These are phyloP conservation scores for Schlechtendalia chinensis DNA, from an alignment of 1,140 invertebrate genomes.

Conservation along the genomic window DNA sequence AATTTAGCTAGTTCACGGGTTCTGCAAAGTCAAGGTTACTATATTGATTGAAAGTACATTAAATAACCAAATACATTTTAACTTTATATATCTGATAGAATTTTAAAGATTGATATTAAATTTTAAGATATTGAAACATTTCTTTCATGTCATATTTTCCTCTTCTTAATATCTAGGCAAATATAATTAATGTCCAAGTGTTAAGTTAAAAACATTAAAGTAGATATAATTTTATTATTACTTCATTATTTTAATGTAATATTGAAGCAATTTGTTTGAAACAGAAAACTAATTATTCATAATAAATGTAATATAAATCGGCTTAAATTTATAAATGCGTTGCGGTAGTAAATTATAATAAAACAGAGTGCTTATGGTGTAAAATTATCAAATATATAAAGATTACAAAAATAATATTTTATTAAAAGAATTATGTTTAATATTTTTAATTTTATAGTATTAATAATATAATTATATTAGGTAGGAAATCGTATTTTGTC, in stretches of 20 bases:
- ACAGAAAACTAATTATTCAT: neutral
- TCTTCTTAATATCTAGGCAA: neutral
- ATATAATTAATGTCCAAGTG: neutral
- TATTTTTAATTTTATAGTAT: too few species aligned
- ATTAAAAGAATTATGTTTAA: too few species aligned
- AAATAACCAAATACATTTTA: neutral
- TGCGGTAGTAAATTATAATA: neutral
- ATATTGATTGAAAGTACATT: neutral
- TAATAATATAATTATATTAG: too few species aligned
- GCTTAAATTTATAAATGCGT: neutral
- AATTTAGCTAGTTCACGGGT: neutral
- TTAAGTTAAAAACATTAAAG: neutral
- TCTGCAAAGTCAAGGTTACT: neutral
- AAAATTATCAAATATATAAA: too few species aligned
- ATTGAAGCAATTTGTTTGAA: neutral
- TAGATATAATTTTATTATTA: neutral
- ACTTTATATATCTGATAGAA: neutral
- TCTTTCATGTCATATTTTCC: neutral
- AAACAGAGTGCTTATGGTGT: too few species aligned
- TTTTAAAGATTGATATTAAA: neutral
- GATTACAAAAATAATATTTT: too few species aligned
- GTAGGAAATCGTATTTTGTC: neutral
- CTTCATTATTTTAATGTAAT: neutral
- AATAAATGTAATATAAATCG: neutral
- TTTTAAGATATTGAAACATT: neutral